Conservation (phyloP, 2,888 invertebrate species). For the Mythimna pallens region DNA sequence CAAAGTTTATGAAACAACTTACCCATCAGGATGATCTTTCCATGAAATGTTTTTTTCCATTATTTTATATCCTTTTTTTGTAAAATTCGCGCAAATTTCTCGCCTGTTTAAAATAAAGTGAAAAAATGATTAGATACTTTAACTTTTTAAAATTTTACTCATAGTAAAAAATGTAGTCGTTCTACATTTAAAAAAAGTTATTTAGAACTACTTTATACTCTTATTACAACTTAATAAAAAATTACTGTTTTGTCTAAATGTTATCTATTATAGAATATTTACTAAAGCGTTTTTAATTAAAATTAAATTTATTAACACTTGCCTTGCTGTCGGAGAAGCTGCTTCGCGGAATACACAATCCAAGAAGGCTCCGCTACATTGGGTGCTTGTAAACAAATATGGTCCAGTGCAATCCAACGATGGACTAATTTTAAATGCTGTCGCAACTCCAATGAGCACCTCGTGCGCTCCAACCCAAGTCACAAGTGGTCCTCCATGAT, state of each 20-base stretch:
- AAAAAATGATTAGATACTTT: not conserved
- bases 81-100: slow-evolving; percentile 19
- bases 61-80: slow-evolving; percentile 64
- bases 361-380: slow-evolving; percentile 73
- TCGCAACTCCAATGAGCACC: slow-evolving; percentile 75
- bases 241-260: not conserved
- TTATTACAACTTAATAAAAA: not conserved
- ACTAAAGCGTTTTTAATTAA: not conserved
- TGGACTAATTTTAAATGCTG: slow-evolving; percentile 68
- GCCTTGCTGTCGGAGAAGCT: not conserved
- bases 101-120: slow-evolving; percentile 25
- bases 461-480: slow-evolving; percentile 71
- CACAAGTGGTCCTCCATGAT: slow-evolving; percentile 78
- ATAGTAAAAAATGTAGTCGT: not conserved
- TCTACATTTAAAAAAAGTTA: not conserved
- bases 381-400: slow-evolving; percentile 75
- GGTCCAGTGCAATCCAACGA: slow-evolving; percentile 70
- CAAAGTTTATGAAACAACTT: slow-evolving; percentile 25
- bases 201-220: not conserved
- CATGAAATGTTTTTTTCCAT: slow-evolving; percentile 70
- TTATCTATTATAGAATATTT: not conserved
- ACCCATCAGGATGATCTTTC: slow-evolving; percentile 71
- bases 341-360: slow-evolving; percentile 46
- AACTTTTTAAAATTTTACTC: too few relatives aligned
- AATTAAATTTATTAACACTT: not conserved